Percentiles rank a stretch among this genome's conserved stretches.
phyloP scores from a whole-genome alignment of 2,113 vertebrate genomes.

The Gallinago undulata region DNA sequence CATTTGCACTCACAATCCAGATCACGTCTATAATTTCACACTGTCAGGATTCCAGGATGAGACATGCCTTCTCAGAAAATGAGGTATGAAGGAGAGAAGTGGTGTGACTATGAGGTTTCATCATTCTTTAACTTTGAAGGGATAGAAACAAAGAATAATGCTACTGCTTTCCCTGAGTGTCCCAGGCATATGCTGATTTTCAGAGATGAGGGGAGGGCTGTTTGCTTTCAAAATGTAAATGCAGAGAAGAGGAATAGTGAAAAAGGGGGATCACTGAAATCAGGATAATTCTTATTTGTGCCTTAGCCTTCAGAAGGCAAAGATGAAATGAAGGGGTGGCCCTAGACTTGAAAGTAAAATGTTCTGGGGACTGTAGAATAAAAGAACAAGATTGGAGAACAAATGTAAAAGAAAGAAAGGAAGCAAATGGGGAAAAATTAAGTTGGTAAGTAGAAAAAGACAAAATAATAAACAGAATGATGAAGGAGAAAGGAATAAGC shows the following conservation, averaged over 20 bases:
- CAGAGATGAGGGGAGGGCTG: not conserved
- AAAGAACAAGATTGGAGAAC: not conserved
- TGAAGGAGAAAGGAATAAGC: not conserved
- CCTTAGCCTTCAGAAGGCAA: not conserved
- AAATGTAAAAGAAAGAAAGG: not conserved
- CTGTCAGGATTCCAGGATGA: not conserved
- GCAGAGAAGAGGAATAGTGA: not conserved
- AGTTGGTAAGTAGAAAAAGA: not conserved
- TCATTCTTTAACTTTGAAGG: not conserved
- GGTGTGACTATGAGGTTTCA: not conserved
- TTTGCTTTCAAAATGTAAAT: not conserved
- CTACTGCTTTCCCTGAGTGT: not conserved
- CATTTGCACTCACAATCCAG: not conserved
- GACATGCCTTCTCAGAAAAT: not conserved
- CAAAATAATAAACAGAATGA: not conserved
- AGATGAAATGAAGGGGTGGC: not conserved
- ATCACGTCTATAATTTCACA: fast-evolving
- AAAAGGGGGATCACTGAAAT: not conserved
- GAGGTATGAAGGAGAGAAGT: not conserved
- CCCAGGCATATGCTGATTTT: fast-evolving
- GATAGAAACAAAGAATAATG: not conserved
- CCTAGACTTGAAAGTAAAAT: not conserved
- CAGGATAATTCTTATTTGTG: not conserved
- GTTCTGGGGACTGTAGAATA: not conserved
- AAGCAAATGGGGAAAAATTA: not conserved